These are phyloP conservation scores for Penaeus monodon DNA, from an alignment of 2,888 invertebrate species.

Conservation along the genomic window DNA sequence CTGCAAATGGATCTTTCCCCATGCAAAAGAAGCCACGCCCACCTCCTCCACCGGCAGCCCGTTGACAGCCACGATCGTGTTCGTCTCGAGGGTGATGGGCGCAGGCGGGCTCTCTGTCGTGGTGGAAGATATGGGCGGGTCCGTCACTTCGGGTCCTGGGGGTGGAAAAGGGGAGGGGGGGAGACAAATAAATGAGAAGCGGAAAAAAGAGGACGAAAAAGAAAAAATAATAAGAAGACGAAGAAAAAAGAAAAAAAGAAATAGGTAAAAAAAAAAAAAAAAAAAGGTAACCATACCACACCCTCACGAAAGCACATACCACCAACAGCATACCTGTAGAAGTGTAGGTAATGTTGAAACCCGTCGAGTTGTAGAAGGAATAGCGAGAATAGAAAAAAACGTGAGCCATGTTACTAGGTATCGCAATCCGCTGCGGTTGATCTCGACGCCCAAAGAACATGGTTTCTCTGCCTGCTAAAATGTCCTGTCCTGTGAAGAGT, in stretches of 20 bases:
- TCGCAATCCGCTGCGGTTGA: background rate
- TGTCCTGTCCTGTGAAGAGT: too few species aligned
- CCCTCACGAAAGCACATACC: too few species aligned
- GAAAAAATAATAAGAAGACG: too few species aligned
- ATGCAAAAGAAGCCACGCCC: background rate
- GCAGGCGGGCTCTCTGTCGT: background rate
- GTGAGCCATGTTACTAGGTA: background rate
- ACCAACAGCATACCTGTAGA: background rate
- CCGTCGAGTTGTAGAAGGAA: background rate
- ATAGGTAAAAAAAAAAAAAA: too few species aligned
- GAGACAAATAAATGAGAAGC: too few species aligned
- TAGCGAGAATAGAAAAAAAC: background rate
- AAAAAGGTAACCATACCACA: too few species aligned
- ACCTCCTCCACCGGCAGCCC: background rate
- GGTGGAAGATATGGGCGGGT: background rate
- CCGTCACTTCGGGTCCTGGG: too few species aligned
- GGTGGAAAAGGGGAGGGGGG: too few species aligned
- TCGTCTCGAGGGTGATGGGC: background rate
- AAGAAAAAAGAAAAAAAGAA: too few species aligned
- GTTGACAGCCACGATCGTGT: background rate
- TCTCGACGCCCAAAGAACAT: background rate
- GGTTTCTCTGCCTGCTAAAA: background rate
- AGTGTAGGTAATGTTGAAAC: constrained; percentile 15
- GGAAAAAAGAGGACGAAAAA: too few species aligned
- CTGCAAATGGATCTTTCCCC: too few species aligned